These are phyloP conservation scores for Trilocha varians DNA, from an alignment of 2,888 invertebrate species.

Conservation along the genomic window DNA sequence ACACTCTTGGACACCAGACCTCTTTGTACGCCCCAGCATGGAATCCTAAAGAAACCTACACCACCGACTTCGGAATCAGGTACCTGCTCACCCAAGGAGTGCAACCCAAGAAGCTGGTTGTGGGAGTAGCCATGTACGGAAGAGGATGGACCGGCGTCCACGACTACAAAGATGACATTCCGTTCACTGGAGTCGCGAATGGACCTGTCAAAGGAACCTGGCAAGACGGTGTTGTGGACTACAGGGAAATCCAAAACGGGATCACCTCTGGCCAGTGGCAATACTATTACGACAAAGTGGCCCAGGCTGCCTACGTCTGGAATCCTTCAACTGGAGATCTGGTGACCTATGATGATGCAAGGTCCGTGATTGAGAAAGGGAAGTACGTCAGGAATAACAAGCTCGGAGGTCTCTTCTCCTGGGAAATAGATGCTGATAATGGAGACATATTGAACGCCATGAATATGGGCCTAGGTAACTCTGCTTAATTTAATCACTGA, in stretches of 20 bases:
- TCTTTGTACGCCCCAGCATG: conserved; percentile 56
- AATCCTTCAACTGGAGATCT: conserved; percentile 54
- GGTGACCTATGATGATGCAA: conserved; percentile 58
- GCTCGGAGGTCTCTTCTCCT: conserved; percentile 59
- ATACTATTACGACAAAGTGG: conserved; percentile 58
- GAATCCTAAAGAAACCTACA: conserved; percentile 61
- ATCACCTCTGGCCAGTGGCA: conserved; percentile 60
- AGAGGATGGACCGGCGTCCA: conserved; percentile 64
- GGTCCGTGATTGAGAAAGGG: conserved; percentile 62
- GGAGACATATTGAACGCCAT: conserved; percentile 63
- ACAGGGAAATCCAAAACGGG: conserved; percentile 58
- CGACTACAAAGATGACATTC: conserved; percentile 45
- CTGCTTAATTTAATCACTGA: conserved; percentile 11
- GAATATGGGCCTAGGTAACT: conserved; percentile 63
- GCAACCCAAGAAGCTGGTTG: conserved; percentile 55
- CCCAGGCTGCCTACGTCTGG: conserved; percentile 65
- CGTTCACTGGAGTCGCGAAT: conserved; percentile 60
- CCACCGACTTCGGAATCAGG: conserved; percentile 63
- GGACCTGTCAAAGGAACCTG: conserved; percentile 63
- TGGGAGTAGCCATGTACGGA: conserved; percentile 67
- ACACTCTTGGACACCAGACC: conserved; percentile 59
- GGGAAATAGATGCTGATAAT: conserved; percentile 67
- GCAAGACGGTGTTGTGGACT: conserved; percentile 67
- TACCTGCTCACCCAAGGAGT: conserved; percentile 62
- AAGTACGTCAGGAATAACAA: conserved; percentile 65